Conservation (phyloP, 2,888 invertebrate genomes). For the Alsophila aescularia region DNA sequence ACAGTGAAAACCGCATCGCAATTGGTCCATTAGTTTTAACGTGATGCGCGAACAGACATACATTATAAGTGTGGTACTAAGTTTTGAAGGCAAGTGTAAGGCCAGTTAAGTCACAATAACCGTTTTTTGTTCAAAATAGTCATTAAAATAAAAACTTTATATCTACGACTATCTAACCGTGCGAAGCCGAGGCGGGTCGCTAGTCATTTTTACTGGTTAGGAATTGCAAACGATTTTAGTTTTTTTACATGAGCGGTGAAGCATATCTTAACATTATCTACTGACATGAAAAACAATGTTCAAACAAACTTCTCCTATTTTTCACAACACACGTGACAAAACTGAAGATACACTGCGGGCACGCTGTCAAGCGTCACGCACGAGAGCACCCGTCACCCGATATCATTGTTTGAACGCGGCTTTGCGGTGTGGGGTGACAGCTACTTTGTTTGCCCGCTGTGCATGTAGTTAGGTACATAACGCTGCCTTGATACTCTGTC, state of each 20-base stretch:
- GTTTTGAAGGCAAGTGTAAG: too few species aligned
- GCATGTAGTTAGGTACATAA: not conserved
- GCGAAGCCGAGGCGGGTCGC: too few species aligned
- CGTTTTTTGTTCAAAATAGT: too few species aligned
- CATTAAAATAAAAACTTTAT: too few species aligned
- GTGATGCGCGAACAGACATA: too few species aligned
- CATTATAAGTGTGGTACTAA: too few species aligned
- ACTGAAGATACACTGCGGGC: conserved; percentile 41
- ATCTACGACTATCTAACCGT: too few species aligned
- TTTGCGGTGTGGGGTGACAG: conserved; percentile 22
- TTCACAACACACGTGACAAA: conserved; percentile 8
- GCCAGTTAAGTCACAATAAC: too few species aligned
- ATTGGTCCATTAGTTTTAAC: too few species aligned
- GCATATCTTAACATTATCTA: not conserved
- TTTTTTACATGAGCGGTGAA: not conserved
- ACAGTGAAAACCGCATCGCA: too few species aligned
- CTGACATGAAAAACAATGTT: not conserved
- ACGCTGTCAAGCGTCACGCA: conserved; percentile 23
- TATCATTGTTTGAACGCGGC: conserved; percentile 30
- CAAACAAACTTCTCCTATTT: conserved; percentile 1
- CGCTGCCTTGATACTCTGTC: conserved; percentile 1
- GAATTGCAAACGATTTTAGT: too few species aligned
- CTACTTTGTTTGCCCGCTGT: conserved; percentile 4
- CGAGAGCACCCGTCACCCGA: conserved; percentile 12
- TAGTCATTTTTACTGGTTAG: too few species aligned